Percentiles rank a stretch among this genome's conserved stretches.
Evolutionary conservation across 2,888 invertebrate genomes (phyloP).

Genomic region (Ditula angustiorana): DNA sequence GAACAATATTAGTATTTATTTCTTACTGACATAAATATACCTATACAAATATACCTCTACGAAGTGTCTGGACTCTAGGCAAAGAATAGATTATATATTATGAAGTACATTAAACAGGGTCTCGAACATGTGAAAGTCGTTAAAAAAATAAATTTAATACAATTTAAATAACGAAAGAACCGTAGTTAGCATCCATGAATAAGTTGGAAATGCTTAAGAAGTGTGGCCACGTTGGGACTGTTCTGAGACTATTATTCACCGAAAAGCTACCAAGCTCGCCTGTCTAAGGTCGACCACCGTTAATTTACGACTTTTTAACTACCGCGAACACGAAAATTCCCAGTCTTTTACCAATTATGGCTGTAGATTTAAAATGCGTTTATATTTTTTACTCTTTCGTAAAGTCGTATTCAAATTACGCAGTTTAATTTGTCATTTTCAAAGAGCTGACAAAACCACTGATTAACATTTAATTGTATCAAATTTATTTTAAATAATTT

Average conservation of each 20-base stretch:
- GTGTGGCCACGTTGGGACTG: constrained; percentile 49
- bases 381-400: constrained; percentile 43
- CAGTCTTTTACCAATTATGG: constrained; percentile 24
- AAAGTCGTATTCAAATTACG: constrained; percentile 16
- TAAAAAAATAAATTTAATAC: constrained; percentile 2
- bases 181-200: constrained; percentile 37
- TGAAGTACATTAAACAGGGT: not conserved
- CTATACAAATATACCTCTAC: not conserved
- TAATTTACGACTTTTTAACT: constrained; percentile 77
- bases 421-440: constrained; percentile 23
- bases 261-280: constrained; percentile 57
- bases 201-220: constrained; percentile 50
- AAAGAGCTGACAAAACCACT: no score
- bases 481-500: not conserved
- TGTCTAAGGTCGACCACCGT: constrained; percentile 59
- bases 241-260: constrained; percentile 65
- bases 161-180: constrained; percentile 9
- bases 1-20: no score
- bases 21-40: no score
- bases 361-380: constrained; percentile 33
- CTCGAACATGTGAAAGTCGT: constrained; percentile 1
- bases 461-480: not conserved
- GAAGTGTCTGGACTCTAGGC: not conserved
- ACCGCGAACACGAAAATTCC: constrained; percentile 65
- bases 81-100: not conserved